Conservation (phyloP, 2,888 invertebrate species). For the Pyralis farinalis region DNA sequence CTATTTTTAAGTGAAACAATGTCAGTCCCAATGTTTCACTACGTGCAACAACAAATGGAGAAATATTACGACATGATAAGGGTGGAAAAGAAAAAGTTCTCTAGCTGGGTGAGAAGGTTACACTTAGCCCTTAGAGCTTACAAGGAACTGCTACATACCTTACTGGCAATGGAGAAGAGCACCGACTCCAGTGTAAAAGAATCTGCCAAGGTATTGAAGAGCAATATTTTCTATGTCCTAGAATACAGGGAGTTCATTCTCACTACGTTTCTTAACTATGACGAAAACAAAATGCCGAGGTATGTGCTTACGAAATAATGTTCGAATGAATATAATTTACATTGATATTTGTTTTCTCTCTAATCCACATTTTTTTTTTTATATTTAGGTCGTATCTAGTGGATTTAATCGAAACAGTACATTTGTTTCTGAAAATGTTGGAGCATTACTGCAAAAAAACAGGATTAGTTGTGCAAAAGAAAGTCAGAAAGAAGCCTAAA, state of each 20-base stretch:
- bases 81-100: slow-evolving; percentile 91
- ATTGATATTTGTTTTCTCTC: no score
- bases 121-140: slow-evolving; percentile 91
- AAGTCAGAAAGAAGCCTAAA: slow-evolving; percentile 70
- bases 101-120: slow-evolving; percentile 91
- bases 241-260: slow-evolving; percentile 96
- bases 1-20: slow-evolving; percentile 91
- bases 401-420: slow-evolving; percentile 94
- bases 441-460: slow-evolving; percentile 85
- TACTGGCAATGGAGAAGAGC: slow-evolving; percentile 90
- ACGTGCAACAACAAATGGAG: slow-evolving; percentile 96
- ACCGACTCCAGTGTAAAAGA: slow-evolving; percentile 86
- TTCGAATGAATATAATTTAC: background rate
- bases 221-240: slow-evolving; percentile 94
- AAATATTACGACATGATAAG: slow-evolving; percentile 90
- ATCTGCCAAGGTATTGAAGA: slow-evolving; percentile 92
- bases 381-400: slow-evolving; percentile 86
- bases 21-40: slow-evolving; percentile 95
- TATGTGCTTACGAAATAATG: slow-evolving; percentile 46
- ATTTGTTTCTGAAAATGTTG: slow-evolving; percentile 95
- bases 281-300: slow-evolving; percentile 93
- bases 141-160: slow-evolving; percentile 91
- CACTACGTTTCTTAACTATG: slow-evolving; percentile 89
- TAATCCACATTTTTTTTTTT: no score
- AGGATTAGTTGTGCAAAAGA: slow-evolving; percentile 87